Percentiles rank a stretch among this genome's conserved stretches.
These are phyloP conservation scores for Microtus ochrogaster DNA, from an alignment of 2,113 vertebrate species.

Conservation along the genomic window DNA sequence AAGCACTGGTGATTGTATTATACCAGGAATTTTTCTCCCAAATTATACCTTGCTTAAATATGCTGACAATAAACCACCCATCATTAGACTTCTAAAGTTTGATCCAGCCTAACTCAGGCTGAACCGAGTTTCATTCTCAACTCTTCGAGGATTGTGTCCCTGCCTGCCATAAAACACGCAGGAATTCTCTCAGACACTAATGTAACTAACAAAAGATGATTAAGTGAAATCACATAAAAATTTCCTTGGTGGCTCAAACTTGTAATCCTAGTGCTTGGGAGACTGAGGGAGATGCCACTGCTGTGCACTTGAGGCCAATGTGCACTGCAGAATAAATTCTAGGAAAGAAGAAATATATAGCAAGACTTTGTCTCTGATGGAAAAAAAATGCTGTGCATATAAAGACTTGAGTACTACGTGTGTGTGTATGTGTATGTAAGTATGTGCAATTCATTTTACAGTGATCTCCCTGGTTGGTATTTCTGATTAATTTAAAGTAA, in stretches of 20 bases:
- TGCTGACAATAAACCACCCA: not conserved
- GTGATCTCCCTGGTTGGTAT: conserved; percentile 19
- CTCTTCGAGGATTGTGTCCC: not conserved
- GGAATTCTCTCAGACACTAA: not conserved
- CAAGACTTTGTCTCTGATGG: not conserved
- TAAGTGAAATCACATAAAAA: not conserved
- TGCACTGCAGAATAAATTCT: not conserved
- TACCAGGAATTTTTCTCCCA: not conserved
- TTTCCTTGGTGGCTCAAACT: not conserved
- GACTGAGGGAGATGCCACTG: not conserved
- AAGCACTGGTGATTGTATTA: not conserved
- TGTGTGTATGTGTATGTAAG: not conserved
- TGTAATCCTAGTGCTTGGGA: not conserved
- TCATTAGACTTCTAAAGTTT: not conserved
- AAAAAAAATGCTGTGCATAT: not conserved
- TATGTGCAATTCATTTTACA: not conserved
- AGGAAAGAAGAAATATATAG: not conserved
- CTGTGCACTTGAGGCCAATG: not conserved
- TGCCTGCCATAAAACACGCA: too few species aligned
- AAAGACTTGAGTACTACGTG: not conserved
- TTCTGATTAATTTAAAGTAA: conserved; percentile 25
- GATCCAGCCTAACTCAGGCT: not conserved
- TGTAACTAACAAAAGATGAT: not conserved
- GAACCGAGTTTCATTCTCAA: not conserved
- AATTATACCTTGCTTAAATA: not conserved